Evolutionary conservation across 1,140 invertebrate genomes (phyloP).

Genomic region (Artemia franciscana): DNA sequence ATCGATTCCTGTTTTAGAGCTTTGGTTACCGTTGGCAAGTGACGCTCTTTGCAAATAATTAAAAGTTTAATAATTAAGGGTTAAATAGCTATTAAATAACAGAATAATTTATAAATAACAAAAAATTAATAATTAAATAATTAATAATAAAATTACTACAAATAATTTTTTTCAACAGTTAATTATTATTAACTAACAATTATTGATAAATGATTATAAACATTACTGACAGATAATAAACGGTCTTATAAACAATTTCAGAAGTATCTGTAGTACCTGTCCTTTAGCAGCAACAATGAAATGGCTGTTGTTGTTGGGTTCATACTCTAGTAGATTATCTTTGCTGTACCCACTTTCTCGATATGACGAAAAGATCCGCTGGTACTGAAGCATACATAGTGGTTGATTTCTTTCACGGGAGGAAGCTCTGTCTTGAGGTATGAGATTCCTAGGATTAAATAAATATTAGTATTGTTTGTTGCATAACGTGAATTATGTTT

Average conservation of each 20-base stretch:
- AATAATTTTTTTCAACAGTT: no score
- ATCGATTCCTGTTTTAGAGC: no score
- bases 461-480: no score
- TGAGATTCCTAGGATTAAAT: conserved; percentile 38
- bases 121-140: neutral
- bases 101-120: neutral
- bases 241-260: conserved; percentile 1
- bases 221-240: neutral
- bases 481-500: no score
- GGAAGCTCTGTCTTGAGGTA: conserved; percentile 54
- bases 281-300: conserved; percentile 75
- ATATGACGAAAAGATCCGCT: conserved; percentile 69
- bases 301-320: conserved; percentile 27
- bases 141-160: neutral
- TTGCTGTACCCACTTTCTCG: conserved; percentile 47
- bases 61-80: no score
- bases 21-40: no score
- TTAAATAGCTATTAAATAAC: no score
- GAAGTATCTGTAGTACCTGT: no score
- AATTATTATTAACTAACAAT: neutral
- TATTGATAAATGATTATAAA: neutral
- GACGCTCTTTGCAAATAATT: no score
- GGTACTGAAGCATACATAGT: conserved; percentile 93
- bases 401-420: conserved; percentile 70
- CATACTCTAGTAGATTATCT: conserved; percentile 24